phyloP scores from a whole-genome alignment of 1,140 invertebrate genomes.

The Steinernema khuongi region DNA sequence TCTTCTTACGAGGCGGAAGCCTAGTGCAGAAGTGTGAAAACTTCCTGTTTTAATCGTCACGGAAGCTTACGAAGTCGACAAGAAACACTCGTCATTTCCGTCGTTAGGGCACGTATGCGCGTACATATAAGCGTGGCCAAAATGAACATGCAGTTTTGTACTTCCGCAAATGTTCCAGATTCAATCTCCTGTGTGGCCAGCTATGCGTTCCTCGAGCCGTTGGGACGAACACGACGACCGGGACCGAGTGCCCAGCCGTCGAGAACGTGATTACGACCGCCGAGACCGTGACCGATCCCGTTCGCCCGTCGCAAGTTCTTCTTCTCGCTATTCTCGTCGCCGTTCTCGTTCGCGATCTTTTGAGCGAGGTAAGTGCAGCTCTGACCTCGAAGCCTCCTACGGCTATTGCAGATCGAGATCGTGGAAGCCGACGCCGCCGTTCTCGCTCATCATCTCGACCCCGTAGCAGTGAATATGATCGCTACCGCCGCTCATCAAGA shows the following conservation, averaged over 20 bases:
- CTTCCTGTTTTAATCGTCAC: no score
- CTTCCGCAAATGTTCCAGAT: no score
- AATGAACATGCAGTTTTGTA: no score
- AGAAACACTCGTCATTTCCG: no score
- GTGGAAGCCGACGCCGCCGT: background rate
- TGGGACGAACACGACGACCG: background rate
- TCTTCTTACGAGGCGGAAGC: no score
- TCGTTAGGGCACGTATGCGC: no score
- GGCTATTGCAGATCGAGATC: slow-evolving; percentile 16
- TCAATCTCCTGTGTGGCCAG: no score
- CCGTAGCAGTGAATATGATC: slow-evolving; percentile 14
- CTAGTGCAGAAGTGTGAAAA: no score
- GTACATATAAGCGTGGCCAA: no score
- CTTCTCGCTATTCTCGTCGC: slow-evolving; percentile 31
- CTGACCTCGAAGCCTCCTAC: slow-evolving; percentile 16
- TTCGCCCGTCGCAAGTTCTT: slow-evolving; percentile 29
- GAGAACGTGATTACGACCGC: background rate
- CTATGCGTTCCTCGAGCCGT: background rate
- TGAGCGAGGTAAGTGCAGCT: slow-evolving; percentile 14
- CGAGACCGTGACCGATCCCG: background rate
- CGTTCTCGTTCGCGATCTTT: slow-evolving; percentile 25
- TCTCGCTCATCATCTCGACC: slow-evolving; percentile 26
- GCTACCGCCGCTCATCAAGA: slow-evolving; percentile 25
- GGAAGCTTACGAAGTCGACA: no score
- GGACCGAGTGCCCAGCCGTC: no score